phyloP scores from a whole-genome alignment of 2,797 vertebrate genomes.

The Neosalanx taihuensis region DNA sequence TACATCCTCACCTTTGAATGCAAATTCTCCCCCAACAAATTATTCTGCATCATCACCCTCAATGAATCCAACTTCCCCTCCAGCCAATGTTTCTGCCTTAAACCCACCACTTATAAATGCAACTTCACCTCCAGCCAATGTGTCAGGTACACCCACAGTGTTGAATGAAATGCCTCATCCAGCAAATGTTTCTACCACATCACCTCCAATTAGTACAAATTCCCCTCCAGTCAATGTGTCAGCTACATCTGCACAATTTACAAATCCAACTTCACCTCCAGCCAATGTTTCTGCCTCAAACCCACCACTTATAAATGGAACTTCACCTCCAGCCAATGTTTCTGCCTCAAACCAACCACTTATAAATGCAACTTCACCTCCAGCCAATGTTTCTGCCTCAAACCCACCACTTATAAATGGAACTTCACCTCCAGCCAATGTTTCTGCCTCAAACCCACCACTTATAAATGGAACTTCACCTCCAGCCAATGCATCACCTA shows the following conservation, averaged over 20 bases:
- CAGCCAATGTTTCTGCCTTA: no score
- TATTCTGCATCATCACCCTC: no score
- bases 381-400: not conserved
- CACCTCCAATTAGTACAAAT: not conserved
- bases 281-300: no score
- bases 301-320: not conserved
- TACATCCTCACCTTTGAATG: no score
- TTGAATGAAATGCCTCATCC: not conserved
- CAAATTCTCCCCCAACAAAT: no score
- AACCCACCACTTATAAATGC: no score
- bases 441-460: not conserved
- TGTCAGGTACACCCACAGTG: not conserved
- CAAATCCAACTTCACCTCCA: no score
- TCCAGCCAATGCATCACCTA: no score
- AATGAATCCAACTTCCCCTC: no score
- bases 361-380: not conserved
- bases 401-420: not conserved
- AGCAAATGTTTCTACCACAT: not conserved
- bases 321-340: not conserved
- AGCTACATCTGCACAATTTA: no score
- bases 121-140: not conserved
- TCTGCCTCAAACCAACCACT: not conserved
- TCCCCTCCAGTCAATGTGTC: not conserved
- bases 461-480: not conserved
- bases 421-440: not conserved